These are phyloP conservation scores for Stomatorhinus ivindoensis DNA, from an alignment of 2,113 vertebrate genomes.

Conservation along the genomic window DNA sequence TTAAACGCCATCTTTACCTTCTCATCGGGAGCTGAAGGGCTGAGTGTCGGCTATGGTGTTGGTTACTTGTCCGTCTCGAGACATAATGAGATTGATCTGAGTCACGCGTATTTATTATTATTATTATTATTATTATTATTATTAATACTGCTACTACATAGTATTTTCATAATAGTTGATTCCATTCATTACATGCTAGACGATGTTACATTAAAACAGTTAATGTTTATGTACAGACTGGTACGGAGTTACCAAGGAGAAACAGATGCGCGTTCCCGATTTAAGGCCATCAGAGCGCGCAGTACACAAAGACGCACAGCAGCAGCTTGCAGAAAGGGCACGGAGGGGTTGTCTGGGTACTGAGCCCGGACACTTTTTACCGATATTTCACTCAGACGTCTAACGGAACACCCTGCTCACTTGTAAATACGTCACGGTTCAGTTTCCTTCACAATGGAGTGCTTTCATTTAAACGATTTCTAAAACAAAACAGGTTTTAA, in stretches of 20 bases:
- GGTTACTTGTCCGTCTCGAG: constrained; percentile 33
- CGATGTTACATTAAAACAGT: not conserved
- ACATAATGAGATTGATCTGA: constrained; percentile 28
- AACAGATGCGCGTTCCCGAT: not conserved
- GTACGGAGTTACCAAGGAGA: constrained; percentile 12
- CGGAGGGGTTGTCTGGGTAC: constrained; percentile 42
- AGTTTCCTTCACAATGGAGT: constrained; percentile 56
- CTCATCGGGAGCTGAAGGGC: constrained; percentile 46
- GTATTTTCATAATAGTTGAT: not conserved
- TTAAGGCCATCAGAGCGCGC: constrained; percentile 21
- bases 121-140: constrained; percentile 43
- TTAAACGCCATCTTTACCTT: constrained; percentile 49
- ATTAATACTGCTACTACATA: constrained; percentile 21
- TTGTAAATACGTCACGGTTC: constrained; percentile 53
- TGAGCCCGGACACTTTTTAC: constrained; percentile 36
- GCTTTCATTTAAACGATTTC: constrained; percentile 52
- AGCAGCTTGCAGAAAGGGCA: constrained; percentile 33
- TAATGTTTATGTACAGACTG: not conserved
- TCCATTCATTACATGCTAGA: not conserved
- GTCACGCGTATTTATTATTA: constrained; percentile 38
- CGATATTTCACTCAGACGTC: not conserved
- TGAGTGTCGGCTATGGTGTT: constrained; percentile 44
- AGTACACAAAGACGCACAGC: constrained; percentile 22
- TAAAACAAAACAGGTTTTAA: constrained; percentile 41
- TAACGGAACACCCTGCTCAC: constrained; percentile 66